A percentile compares a stretch with the other conserved stretches of the same genome.
phyloP scores from a whole-genome alignment of 2,797 vertebrate genomes.

The Hozukius guyotensis region DNA sequence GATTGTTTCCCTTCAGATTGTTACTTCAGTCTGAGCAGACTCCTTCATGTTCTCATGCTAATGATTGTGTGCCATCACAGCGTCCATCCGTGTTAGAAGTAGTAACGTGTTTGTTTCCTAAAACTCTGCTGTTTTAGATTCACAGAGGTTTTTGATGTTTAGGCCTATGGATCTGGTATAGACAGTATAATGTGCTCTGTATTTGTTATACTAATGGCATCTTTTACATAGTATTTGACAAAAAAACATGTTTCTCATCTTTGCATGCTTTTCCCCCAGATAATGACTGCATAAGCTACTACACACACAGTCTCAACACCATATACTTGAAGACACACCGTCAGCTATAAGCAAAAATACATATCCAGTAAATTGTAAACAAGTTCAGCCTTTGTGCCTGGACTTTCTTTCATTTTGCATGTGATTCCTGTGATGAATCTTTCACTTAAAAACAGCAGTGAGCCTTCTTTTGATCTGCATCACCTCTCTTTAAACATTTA shows the following conservation, averaged over 20 bases:
- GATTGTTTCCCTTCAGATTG: neutral
- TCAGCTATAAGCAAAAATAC: neutral
- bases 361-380: neutral
- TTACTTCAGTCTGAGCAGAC: constrained; percentile 12
- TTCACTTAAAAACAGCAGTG: neutral
- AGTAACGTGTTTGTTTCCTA: constrained; percentile 45
- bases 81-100: constrained; percentile 27
- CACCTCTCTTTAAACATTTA: neutral
- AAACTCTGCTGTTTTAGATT: constrained; percentile 49
- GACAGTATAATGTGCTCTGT: constrained; percentile 4
- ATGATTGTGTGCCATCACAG: constrained; percentile 54
- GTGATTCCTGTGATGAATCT: neutral
- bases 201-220: constrained; percentile 2
- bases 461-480: neutral
- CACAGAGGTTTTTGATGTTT: constrained; percentile 50
- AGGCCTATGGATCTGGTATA: constrained; percentile 26
- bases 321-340: neutral
- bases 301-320: neutral
- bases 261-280: neutral
- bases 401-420: neutral
- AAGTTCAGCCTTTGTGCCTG: neutral
- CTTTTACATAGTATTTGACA: neutral
- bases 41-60: constrained; percentile 59
- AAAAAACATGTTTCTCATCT: neutral
- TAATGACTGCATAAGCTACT: neutral